Conservation (phyloP, 1,140 invertebrate species). For the Zophobas atratus region DNA sequence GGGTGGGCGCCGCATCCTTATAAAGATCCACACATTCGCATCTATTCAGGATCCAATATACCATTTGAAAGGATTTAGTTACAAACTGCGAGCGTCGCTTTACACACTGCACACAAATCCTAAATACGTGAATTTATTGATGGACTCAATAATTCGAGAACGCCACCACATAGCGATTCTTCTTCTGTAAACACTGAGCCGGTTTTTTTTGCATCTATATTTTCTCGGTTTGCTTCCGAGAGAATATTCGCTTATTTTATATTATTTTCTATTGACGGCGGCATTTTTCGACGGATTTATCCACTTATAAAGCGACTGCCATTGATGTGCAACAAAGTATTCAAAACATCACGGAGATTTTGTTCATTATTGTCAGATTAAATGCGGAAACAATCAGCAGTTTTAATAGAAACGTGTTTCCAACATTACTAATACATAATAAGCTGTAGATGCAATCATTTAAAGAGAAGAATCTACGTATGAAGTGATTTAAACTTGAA, state of each 20-base stretch:
- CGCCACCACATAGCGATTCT: constrained; percentile 45
- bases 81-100: constrained; percentile 63
- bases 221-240: constrained; percentile 27
- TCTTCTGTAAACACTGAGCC: constrained; percentile 45
- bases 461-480: too few relatives aligned
- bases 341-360: too few relatives aligned
- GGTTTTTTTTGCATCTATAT: constrained; percentile 37
- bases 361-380: too few relatives aligned
- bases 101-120: constrained; percentile 66
- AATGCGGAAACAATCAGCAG: too few relatives aligned
- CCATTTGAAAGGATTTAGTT: constrained; percentile 66
- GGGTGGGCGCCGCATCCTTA: constrained; percentile 38
- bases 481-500: too few relatives aligned
- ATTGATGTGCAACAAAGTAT: too few relatives aligned
- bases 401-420: too few relatives aligned
- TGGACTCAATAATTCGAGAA: constrained; percentile 57
- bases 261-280: background rate
- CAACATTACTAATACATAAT: too few relatives aligned
- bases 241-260: constrained; percentile 14
- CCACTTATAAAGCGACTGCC: too few relatives aligned
- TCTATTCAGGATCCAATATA: constrained; percentile 65
- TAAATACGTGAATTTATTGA: constrained; percentile 66
- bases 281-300: background rate
- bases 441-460: too few relatives aligned
- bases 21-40: constrained; percentile 52